Evolutionary conservation across 2,888 invertebrate species (phyloP).

Genomic region (Augochlorella aurata): DNA sequence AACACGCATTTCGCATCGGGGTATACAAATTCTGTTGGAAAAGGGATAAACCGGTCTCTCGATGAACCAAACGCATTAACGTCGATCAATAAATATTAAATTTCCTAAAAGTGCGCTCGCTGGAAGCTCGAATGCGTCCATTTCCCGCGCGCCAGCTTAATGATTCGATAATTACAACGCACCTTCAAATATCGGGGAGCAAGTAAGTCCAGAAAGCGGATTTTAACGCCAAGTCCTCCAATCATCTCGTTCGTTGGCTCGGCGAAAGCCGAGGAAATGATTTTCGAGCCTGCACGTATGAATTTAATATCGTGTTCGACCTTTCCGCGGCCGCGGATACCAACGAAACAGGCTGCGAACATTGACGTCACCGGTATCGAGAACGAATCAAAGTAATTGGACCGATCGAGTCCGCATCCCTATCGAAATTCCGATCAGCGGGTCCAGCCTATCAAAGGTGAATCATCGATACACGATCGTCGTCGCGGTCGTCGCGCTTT

Average conservation of each 20-base stretch:
- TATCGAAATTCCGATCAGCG: not conserved
- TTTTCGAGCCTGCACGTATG: not conserved
- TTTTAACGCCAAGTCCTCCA: not conserved
- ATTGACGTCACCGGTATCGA: conserved; percentile 12
- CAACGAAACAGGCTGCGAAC: not conserved
- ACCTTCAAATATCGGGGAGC: not conserved
- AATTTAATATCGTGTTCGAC: not conserved
- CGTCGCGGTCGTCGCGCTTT: conserved; percentile 4
- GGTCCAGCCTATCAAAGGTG: not conserved
- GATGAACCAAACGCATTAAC: not conserved
- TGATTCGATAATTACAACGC: not conserved
- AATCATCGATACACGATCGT: conserved; percentile 2
- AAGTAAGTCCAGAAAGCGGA: not conserved
- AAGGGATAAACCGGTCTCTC: not conserved
- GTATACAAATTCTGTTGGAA: not conserved
- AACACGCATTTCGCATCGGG: no score
- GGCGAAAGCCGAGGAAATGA: not conserved
- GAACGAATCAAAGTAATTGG: conserved; percentile 14
- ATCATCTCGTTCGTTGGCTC: not conserved
- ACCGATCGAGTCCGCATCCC: not conserved
- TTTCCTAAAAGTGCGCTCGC: not conserved
- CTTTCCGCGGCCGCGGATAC: not conserved
- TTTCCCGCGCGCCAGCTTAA: not conserved
- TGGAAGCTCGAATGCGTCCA: not conserved
- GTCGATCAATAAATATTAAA: not conserved